These are phyloP conservation scores for Helarctos malayanus DNA, from an alignment of 2,797 vertebrate species.

Conservation along the genomic window DNA sequence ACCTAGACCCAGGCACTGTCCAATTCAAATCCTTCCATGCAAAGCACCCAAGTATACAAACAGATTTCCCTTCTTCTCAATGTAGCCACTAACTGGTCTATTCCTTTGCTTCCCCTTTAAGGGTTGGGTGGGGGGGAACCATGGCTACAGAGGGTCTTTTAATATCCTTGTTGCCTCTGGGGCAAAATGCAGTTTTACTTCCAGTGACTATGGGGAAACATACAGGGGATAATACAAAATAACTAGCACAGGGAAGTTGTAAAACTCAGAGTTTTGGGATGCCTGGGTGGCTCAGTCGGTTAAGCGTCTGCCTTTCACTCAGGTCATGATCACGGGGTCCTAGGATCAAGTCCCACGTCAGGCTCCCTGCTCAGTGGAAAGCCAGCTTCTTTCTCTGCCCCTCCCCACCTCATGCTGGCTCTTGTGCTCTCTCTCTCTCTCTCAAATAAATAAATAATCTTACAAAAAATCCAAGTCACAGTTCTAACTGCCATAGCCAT, in stretches of 20 bases:
- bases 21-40: not conserved
- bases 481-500: not conserved
- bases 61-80: not conserved
- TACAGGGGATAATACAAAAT: not conserved
- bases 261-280: not conserved
- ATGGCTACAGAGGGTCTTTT: not conserved
- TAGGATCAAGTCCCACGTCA: not conserved
- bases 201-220: not conserved
- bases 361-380: not conserved
- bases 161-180: not conserved
- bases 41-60: not conserved
- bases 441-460: not conserved
- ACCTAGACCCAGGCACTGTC: not conserved
- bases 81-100: not conserved
- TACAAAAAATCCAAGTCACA: not conserved
- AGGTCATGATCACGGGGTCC: not conserved
- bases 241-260: not conserved
- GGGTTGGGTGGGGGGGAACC: not conserved
- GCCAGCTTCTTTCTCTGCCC: not conserved
- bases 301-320: not conserved
- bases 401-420: not conserved
- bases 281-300: not conserved
- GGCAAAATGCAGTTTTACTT: not conserved
- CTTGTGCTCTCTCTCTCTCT: not conserved
- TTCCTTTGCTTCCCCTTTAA: not conserved